Evolutionary conservation across 2,888 invertebrate species (phyloP).

Genomic region (Hydropsyche betteni): DNA sequence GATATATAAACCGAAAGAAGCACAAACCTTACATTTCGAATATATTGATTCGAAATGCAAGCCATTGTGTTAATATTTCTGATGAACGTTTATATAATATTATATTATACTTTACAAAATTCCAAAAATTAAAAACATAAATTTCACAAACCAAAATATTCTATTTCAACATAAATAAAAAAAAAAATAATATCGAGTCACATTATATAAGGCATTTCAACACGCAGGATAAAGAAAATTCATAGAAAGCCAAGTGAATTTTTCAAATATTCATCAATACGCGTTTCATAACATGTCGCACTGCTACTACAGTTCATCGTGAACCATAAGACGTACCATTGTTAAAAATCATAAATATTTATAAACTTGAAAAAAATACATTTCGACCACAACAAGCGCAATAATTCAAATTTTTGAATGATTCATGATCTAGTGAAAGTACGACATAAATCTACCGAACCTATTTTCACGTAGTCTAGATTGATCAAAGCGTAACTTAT

Average conservation of each 20-base stretch:
- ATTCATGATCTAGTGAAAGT: background rate
- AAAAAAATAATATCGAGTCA: background rate
- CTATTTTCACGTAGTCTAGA: no score
- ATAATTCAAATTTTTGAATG: background rate
- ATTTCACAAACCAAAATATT: no score
- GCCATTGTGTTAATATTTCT: no score
- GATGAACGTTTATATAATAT: no score
- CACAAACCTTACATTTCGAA: no score
- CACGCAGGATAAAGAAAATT: background rate
- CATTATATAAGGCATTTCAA: background rate
- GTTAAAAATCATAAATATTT: background rate
- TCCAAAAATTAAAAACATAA: no score
- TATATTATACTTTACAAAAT: no score
- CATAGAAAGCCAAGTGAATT: background rate
- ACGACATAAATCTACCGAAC: no score
- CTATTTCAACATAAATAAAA: background rate
- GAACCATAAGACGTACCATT: background rate
- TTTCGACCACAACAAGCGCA: background rate
- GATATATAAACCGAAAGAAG: background rate
- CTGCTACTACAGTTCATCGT: background rate
- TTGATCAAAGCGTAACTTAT: no score
- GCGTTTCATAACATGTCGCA: background rate
- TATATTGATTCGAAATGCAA: no score
- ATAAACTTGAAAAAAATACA: background rate
- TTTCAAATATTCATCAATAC: background rate